Percentiles rank a stretch among this genome's conserved stretches.
These are phyloP conservation scores for Enteromius anoplus DNA, from an alignment of 2,797 vertebrate species.

Conservation along the genomic window DNA sequence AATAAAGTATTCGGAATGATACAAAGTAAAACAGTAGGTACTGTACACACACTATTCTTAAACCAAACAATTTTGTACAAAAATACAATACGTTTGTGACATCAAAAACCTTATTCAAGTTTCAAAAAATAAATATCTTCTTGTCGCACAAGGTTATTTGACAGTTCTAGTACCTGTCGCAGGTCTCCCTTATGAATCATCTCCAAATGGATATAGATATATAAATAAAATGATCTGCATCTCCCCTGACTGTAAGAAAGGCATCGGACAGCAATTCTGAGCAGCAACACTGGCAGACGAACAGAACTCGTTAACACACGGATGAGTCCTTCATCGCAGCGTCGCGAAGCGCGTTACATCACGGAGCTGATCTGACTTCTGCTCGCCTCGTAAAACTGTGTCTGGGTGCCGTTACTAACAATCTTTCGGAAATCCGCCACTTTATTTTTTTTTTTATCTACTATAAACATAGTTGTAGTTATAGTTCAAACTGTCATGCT, in stretches of 20 bases:
- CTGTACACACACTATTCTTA: constrained; percentile 43
- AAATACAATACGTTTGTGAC: constrained; percentile 80
- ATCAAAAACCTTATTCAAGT: constrained; percentile 77
- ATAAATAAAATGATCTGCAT: constrained; percentile 36
- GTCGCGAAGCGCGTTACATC: neutral
- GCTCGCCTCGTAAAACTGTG: neutral
- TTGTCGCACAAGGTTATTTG: constrained; percentile 54
- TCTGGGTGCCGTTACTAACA: neutral
- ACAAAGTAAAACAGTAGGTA: constrained; percentile 53
- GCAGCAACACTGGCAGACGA: constrained; percentile 47
- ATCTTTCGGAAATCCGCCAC: neutral
- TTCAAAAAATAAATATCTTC: constrained; percentile 79
- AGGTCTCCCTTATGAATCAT: constrained; percentile 33
- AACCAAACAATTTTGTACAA: constrained; percentile 76
- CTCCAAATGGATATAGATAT: constrained; percentile 42
- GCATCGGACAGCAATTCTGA: constrained; percentile 53
- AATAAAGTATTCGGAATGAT: constrained; percentile 61
- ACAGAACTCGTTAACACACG: neutral
- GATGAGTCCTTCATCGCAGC: neutral
- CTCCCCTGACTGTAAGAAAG: constrained; percentile 47
- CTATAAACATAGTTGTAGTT: constrained; percentile 32
- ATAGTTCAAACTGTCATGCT: constrained; percentile 52
- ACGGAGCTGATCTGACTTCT: neutral
- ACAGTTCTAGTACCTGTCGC: constrained; percentile 45
- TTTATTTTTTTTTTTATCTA: constrained; percentile 22